phyloP scores from a whole-genome alignment of 1,140 invertebrate species.

The Trichomalopsis sarcophagae region DNA sequence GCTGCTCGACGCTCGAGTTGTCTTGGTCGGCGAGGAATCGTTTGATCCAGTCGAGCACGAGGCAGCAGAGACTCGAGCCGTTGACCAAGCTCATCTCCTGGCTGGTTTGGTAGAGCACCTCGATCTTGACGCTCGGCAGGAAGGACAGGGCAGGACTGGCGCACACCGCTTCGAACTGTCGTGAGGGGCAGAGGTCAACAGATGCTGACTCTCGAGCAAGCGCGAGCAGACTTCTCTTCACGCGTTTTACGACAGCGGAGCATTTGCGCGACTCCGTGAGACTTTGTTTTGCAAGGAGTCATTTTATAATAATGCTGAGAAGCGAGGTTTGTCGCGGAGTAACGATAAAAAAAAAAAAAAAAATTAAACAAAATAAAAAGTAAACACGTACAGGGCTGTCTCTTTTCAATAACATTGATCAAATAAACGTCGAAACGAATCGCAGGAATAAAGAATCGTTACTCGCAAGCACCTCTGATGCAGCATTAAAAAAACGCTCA shows the following conservation, averaged over 20 bases:
- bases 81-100: constrained; percentile 79
- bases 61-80: constrained; percentile 78
- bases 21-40: constrained; percentile 72
- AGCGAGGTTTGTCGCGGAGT: neutral
- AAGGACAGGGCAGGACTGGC: constrained; percentile 76
- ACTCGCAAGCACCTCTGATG: neutral
- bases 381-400: no score
- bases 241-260: neutral
- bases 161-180: constrained; percentile 78
- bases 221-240: constrained; percentile 10
- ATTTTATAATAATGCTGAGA: neutral
- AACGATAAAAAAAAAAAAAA: neutral
- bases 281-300: constrained; percentile 2
- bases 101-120: constrained; percentile 79
- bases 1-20: constrained; percentile 70
- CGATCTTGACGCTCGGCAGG: constrained; percentile 80
- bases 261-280: neutral
- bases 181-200: constrained; percentile 27
- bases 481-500: constrained; percentile 26
- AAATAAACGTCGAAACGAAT: neutral
- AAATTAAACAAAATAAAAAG: neutral
- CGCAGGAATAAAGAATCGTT: neutral
- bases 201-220: constrained; percentile 22
- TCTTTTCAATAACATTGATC: no score
- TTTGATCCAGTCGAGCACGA: constrained; percentile 83